Evolutionary conservation across 2,797 vertebrate species (phyloP).

Genomic region (Ctenopoma multispine): DNA sequence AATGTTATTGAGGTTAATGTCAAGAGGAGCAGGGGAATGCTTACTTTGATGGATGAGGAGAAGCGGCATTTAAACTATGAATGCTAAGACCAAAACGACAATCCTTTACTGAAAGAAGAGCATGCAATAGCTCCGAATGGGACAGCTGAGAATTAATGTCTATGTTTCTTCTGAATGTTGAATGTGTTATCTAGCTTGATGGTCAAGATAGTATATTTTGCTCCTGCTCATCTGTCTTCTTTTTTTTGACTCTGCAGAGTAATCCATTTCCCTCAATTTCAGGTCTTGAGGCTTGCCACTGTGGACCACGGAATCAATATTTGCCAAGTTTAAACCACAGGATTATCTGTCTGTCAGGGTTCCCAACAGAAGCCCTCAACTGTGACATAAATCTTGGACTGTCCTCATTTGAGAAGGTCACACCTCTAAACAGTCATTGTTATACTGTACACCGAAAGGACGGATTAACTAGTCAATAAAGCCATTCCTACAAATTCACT

Average conservation of each 20-base stretch:
- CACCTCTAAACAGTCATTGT: slow-evolving; percentile 74
- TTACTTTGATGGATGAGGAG: slow-evolving; percentile 60
- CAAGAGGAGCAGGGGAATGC: slow-evolving; percentile 43
- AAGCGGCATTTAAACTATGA: slow-evolving; percentile 57
- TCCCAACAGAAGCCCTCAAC: slow-evolving; percentile 84
- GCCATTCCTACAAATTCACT: slow-evolving; percentile 56
- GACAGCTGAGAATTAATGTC: slow-evolving; percentile 66
- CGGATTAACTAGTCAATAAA: slow-evolving; percentile 75
- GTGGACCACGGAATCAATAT: slow-evolving; percentile 86
- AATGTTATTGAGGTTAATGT: slow-evolving; percentile 67
- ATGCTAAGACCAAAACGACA: slow-evolving; percentile 60
- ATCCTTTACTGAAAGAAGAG: slow-evolving; percentile 60
- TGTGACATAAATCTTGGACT: slow-evolving; percentile 85
- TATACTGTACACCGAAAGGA: slow-evolving; percentile 73
- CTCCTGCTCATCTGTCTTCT: slow-evolving; percentile 69
- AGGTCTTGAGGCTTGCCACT: slow-evolving; percentile 79
- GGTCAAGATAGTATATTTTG: slow-evolving; percentile 78
- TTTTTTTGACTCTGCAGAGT: slow-evolving; percentile 73
- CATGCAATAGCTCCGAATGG: slow-evolving; percentile 40
- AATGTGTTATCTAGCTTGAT: slow-evolving; percentile 77
- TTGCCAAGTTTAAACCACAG: slow-evolving; percentile 88
- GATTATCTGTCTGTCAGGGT: slow-evolving; percentile 86
- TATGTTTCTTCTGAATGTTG: slow-evolving; percentile 65
- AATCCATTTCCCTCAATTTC: slow-evolving; percentile 86
- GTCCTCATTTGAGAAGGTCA: slow-evolving; percentile 84